Conservation (phyloP, 23 tunicate species). For the Oikopleura vanhoeffeni region DNA sequence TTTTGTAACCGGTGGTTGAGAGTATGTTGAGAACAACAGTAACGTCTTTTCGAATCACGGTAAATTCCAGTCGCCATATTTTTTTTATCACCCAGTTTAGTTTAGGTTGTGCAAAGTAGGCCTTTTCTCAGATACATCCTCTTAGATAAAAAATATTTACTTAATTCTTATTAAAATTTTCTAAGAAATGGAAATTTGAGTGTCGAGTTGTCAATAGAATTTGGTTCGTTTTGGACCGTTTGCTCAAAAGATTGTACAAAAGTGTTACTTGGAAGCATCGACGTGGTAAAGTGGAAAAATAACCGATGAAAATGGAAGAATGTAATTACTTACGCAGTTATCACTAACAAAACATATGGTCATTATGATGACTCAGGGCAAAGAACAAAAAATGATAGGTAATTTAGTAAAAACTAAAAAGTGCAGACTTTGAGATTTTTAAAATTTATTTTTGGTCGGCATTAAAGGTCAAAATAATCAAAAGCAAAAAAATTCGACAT, state of each 20-base stretch:
- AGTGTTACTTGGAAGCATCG: conserved; percentile 23
- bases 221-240: conserved; percentile 19
- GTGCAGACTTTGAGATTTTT: neutral
- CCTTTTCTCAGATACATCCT: no score
- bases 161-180: no score
- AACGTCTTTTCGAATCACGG: no score
- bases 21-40: no score
- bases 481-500: no score
- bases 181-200: neutral
- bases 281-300: conserved; percentile 21
- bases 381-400: neutral
- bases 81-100: no score
- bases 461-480: no score
- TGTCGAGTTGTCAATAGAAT: conserved; percentile 17
- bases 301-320: conserved; percentile 17
- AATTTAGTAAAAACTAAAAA: neutral
- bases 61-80: no score
- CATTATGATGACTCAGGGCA: neutral
- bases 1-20: no score
- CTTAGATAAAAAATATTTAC: no score
- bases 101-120: no score
- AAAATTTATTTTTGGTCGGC: no score
- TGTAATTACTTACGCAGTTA: conserved; percentile 10
- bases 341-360: neutral
- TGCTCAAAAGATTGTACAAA: conserved; percentile 17